A percentile compares a stretch with the other conserved stretches of the same genome.
These are phyloP conservation scores for Sclerodermus sp. DNA, from an alignment of 2,888 invertebrate species.

Conservation along the genomic window DNA sequence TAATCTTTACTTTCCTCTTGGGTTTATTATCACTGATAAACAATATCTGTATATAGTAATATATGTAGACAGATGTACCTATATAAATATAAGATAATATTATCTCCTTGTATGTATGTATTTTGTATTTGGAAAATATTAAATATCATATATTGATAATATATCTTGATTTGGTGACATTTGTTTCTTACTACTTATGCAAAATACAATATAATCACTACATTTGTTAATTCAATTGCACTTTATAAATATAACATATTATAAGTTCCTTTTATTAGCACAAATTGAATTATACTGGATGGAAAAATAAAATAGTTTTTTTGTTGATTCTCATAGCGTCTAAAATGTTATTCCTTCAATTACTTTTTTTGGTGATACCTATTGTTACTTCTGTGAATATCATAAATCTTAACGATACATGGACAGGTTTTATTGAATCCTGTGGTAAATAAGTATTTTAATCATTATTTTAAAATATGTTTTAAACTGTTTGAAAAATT, in stretches of 20 bases:
- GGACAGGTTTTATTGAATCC: slow-evolving; percentile 38
- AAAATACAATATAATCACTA: too few relatives aligned
- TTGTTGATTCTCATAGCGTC: too few relatives aligned
- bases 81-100: too few relatives aligned
- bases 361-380: slow-evolving; percentile 15
- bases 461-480: neutral
- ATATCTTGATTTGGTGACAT: neutral
- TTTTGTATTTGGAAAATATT: too few relatives aligned
- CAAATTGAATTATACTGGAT: neutral
- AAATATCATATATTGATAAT: slow-evolving; percentile 1
- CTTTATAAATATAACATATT: neutral
- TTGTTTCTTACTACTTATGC: too few relatives aligned
- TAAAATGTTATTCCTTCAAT: slow-evolving; percentile 6
- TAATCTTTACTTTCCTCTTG: too few relatives aligned
- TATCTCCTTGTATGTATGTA: too few relatives aligned
- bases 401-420: slow-evolving; percentile 38
- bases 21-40: too few relatives aligned
- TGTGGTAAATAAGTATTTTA: slow-evolving; percentile 24
- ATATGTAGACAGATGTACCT: too few relatives aligned
- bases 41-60: too few relatives aligned
- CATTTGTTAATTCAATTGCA: slow-evolving; percentile 7
- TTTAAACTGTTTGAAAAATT: slow-evolving; percentile 5
- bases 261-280: neutral
- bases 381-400: slow-evolving; percentile 16
- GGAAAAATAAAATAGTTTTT: neutral